These are phyloP conservation scores for Anolis carolinensis DNA, from an alignment of 2,113 vertebrate species.

Conservation along the genomic window DNA sequence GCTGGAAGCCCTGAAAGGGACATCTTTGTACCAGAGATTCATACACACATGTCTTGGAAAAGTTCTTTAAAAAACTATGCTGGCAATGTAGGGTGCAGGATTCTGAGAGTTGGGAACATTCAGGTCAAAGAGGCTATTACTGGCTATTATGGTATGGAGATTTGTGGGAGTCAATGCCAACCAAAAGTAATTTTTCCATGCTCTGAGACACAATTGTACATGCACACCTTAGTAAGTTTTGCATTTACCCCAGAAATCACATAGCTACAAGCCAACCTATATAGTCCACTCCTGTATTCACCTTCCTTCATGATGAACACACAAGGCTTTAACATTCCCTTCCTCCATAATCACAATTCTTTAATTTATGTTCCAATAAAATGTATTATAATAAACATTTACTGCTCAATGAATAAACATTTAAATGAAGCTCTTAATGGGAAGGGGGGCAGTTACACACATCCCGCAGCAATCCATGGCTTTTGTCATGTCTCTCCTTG, in stretches of 20 bases:
- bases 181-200: not conserved
- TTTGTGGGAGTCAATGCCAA: not conserved
- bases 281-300: constrained; percentile 68
- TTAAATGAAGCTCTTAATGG: constrained; percentile 82
- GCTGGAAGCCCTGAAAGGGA: not conserved
- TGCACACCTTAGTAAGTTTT: not conserved
- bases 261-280: constrained; percentile 58
- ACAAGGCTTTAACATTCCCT: constrained; percentile 71
- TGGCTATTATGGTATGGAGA: not conserved
- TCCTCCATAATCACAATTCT: constrained; percentile 76
- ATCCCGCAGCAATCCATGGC: constrained; percentile 80
- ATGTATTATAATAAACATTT: constrained; percentile 78
- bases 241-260: not conserved
- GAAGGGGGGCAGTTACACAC: constrained; percentile 66
- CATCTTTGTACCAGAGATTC: not conserved
- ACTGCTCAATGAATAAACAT: constrained; percentile 83
- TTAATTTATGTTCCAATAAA: constrained; percentile 85
- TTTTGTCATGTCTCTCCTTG: constrained; percentile 75
- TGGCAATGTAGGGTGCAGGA: not conserved
- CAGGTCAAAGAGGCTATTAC: not conserved
- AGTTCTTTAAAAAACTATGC: not conserved
- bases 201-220: not conserved
- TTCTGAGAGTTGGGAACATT: not conserved
- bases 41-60: not conserved
- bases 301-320: constrained; percentile 71